Percentiles rank a stretch among this genome's conserved stretches.
Evolutionary conservation across 2,113 vertebrate species (phyloP).

Genomic region (Triplophysa siluroides): DNA sequence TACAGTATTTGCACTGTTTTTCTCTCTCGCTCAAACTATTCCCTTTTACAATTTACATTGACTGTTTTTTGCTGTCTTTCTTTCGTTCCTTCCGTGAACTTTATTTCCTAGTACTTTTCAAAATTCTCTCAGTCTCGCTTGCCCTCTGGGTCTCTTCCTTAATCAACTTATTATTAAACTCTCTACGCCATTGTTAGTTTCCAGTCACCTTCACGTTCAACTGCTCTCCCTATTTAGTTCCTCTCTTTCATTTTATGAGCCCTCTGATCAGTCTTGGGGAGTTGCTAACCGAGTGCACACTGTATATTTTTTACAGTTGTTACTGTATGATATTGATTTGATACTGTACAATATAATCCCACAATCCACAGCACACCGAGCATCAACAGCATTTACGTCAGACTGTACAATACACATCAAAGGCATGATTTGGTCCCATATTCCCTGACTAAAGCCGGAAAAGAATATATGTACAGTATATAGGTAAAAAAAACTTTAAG

Average conservation of each 20-base stretch:
- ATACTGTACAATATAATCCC: too few species aligned
- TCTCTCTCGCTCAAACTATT: not conserved
- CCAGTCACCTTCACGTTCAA: not conserved
- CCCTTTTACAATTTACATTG: not conserved
- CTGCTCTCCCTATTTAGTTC: not conserved
- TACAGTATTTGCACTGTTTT: not conserved
- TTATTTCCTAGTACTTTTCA: not conserved
- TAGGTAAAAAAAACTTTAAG: too few species aligned
- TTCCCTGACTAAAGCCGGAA: too few species aligned
- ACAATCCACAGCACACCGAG: too few species aligned
- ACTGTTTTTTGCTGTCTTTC: not conserved
- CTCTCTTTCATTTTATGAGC: not conserved
- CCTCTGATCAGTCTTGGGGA: too few species aligned
- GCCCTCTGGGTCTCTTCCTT: not conserved
- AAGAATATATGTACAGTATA: too few species aligned
- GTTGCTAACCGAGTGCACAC: too few species aligned
- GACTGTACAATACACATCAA: too few species aligned
- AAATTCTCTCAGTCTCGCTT: not conserved
- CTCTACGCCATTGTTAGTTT: slow-evolving; percentile 7
- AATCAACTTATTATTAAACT: slow-evolving; percentile 11
- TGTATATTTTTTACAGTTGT: too few species aligned
- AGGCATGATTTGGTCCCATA: too few species aligned
- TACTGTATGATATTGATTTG: too few species aligned
- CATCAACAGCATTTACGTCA: too few species aligned
- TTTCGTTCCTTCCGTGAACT: not conserved